phyloP scores from a whole-genome alignment of 2,888 invertebrate species.

The Leptinotarsa rubiginosa region DNA sequence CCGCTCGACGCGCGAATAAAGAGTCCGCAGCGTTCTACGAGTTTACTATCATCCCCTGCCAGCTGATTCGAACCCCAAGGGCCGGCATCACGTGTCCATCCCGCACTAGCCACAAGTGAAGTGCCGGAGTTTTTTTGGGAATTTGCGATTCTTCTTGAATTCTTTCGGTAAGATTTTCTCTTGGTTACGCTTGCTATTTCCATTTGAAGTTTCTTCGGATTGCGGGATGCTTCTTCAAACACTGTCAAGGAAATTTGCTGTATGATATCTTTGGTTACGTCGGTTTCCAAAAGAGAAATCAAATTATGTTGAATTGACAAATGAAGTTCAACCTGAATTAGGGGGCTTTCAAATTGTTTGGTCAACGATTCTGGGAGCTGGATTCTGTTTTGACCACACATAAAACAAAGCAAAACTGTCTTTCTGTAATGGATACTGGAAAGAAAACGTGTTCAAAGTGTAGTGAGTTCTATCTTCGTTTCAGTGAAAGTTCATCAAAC shows the following conservation, averaged over 20 bases:
- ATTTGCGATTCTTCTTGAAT: slow-evolving; percentile 9
- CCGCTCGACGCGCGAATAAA: slow-evolving; percentile 21
- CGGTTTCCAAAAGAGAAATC: background rate
- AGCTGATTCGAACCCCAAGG: slow-evolving; percentile 21
- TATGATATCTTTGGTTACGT: background rate
- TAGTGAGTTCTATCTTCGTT: too few species aligned
- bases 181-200: background rate
- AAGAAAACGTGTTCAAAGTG: too few species aligned
- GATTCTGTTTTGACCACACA: too few species aligned
- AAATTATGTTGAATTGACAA: background rate
- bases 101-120: slow-evolving; percentile 26
- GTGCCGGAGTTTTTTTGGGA: slow-evolving; percentile 13
- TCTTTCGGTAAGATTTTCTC: slow-evolving; percentile 7
- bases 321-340: too few species aligned
- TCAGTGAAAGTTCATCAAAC: too few species aligned
- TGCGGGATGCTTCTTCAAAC: background rate
- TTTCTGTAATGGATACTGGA: too few species aligned
- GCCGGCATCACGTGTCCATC: slow-evolving; percentile 21
- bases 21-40: slow-evolving; percentile 12
- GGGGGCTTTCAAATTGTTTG: too few species aligned
- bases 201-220: background rate
- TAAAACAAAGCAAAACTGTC: too few species aligned
- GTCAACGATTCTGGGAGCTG: too few species aligned
- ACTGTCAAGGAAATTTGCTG: background rate
- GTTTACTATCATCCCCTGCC: slow-evolving; percentile 21